These are phyloP conservation scores for Drosophila lini DNA, from an alignment of 1,140 invertebrate genomes.

Conservation along the genomic window DNA sequence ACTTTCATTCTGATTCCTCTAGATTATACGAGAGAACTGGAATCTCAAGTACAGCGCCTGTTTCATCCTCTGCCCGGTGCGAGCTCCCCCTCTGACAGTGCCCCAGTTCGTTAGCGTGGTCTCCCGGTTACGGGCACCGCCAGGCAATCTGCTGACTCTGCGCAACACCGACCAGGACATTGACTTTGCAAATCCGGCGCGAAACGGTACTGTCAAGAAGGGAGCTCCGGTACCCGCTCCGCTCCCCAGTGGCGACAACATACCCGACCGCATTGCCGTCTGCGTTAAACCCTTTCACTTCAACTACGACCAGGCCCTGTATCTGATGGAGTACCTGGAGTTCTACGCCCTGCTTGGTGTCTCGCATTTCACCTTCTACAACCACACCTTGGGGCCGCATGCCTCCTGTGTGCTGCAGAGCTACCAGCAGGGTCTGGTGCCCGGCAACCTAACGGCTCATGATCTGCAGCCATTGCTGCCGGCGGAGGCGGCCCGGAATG, in stretches of 20 bases:
- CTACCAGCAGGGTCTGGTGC: slow-evolving; percentile 86
- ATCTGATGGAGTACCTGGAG: slow-evolving; percentile 96
- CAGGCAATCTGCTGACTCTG: slow-evolving; percentile 87
- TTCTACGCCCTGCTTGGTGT: slow-evolving; percentile 94
- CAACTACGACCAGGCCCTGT: slow-evolving; percentile 92
- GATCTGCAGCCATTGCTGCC: slow-evolving; percentile 64
- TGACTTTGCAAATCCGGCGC: slow-evolving; percentile 52
- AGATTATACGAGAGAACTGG: slow-evolving; percentile 96
- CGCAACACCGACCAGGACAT: slow-evolving; percentile 85
- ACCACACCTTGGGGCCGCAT: slow-evolving; percentile 92
- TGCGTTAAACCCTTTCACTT: slow-evolving; percentile 98
- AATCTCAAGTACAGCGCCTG: slow-evolving; percentile 96
- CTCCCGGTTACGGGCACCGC: slow-evolving; percentile 85
- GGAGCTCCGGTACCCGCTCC: slow-evolving; percentile 1
- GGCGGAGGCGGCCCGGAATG: slow-evolving; percentile 51
- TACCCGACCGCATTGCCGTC: slow-evolving; percentile 90
- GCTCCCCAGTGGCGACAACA: slow-evolving; percentile 69
- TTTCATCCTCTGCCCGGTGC: slow-evolving; percentile 93
- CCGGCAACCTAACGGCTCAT: slow-evolving; percentile 64
- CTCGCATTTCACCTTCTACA: slow-evolving; percentile 96
- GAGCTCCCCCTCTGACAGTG: slow-evolving; percentile 86
- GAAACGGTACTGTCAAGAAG: slow-evolving; percentile 2
- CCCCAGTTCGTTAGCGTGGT: slow-evolving; percentile 90
- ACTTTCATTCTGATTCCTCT: no score
- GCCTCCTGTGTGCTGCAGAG: slow-evolving; percentile 91